Base-by-base conservation (phyloP, 2,113 vertebrate genomes). In the Brachyistius frenatus region DNA sequence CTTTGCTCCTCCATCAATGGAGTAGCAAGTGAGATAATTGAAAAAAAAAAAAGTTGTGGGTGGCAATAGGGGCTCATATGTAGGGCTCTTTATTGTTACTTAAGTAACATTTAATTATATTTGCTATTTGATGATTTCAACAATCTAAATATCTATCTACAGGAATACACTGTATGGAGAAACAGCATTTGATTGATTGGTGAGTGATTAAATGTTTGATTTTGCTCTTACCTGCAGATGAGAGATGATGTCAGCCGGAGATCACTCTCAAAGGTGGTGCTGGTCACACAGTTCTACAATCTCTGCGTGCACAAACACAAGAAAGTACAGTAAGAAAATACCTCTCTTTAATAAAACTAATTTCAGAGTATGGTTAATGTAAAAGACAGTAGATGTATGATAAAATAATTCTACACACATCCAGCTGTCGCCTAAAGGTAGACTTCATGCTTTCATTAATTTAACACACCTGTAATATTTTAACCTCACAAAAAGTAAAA, bases 221-320 rank as follows among this genome's bases (percentile, higher is more conserved):
- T 54, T 70, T 64, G 39, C 13, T 60, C 61, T 84, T 88, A 90
- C 86, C 84, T 67, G 30, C 55, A 35, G 50, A 53, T 65, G 33
- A 49, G 1, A 3, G 32, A n/a, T 37, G 56, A 50, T 53, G 14
- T 30, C 11, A 39, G 23, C 16, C 5, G 57, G 62, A 10, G 39
- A 54, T 52, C 9, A 54, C 56, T 23, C 23, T 67, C 9, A 54
- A 41, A 66, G 68, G 52, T n/a, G 52, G 4, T 30, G 5, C 6
- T 62, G 39, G 36, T 33, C 36, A 57, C 54, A 70, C 78, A 65
- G 44, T 37, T 78, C 49, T 66, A 16, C n/a, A 56, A 41, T 46
- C 33, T 65, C 86, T 88, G 55, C 6, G 14, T 6, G 16, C 5
- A 66, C 9, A 69, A 10, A 74, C 6, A 66, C 13, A 80, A 35